Conservation (phyloP, 2,113 vertebrate species). For the Equus przewalskii region DNA sequence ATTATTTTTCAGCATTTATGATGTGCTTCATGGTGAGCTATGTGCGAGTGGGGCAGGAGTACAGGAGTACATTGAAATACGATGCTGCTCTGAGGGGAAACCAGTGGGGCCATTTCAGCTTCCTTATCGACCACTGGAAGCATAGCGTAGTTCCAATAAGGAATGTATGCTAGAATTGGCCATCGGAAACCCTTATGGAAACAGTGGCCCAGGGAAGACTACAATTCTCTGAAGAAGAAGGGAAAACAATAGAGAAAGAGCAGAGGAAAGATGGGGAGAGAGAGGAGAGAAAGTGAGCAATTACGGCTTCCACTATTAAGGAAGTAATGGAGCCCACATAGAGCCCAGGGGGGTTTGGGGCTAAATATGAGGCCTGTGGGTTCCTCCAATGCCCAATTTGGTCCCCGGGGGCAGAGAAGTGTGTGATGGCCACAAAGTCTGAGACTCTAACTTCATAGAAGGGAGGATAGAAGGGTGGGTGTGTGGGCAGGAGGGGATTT, state of each 20-base stretch:
- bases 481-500: neutral
- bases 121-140: neutral
- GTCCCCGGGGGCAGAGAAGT: neutral
- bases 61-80: neutral
- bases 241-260: neutral
- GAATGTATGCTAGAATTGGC: neutral
- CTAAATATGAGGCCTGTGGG: neutral
- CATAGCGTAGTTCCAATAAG: accelerated
- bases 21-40: neutral
- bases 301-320: neutral
- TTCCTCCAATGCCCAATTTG: neutral
- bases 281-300: neutral
- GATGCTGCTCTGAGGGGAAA: neutral
- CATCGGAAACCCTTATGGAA: neutral
- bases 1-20: neutral
- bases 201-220: neutral
- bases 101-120: neutral
- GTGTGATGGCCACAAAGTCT: neutral
- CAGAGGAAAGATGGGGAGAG: neutral
- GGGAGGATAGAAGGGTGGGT: neutral
- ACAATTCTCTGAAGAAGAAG: neutral
- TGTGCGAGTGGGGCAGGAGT: accelerated
- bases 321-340: neutral
- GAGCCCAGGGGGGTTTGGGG: neutral
- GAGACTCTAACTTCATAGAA: neutral